phyloP scores from a whole-genome alignment of 2,113 vertebrate species.

The Tinamus guttatus region DNA sequence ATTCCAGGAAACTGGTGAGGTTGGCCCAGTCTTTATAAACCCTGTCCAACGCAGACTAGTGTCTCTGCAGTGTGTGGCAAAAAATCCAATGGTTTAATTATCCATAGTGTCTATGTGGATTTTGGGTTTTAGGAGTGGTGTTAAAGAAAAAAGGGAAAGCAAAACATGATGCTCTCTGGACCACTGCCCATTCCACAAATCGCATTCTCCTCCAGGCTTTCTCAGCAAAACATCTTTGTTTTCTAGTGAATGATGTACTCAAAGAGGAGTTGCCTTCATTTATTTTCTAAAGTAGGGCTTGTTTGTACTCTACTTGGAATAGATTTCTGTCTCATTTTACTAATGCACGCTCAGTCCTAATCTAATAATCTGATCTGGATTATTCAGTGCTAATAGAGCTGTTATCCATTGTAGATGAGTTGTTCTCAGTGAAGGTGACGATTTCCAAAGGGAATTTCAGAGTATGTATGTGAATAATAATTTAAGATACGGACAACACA shows the following conservation, averaged over 20 bases:
- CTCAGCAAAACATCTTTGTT: constrained; percentile 16
- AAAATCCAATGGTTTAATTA: not conserved
- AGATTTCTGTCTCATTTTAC: constrained; percentile 52
- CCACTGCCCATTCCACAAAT: constrained; percentile 34
- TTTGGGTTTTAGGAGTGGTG: constrained; percentile 19
- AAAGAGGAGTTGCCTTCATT: constrained; percentile 29
- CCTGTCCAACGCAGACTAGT: not conserved
- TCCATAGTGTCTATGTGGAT: not conserved
- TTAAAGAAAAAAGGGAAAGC: not conserved
- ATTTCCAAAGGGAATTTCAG: constrained; percentile 29
- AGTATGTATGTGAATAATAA: constrained; percentile 15
- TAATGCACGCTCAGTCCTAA: constrained; percentile 27
- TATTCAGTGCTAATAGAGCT: constrained; percentile 17
- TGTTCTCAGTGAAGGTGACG: not conserved
- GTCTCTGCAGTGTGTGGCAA: not conserved
- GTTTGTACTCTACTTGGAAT: constrained; percentile 34
- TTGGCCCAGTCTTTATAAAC: not conserved
- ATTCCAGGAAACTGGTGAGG: not conserved
- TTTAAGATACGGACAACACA: not conserved
- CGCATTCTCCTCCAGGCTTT: constrained; percentile 27
- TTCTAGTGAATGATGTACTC: not conserved
- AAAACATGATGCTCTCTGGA: constrained; percentile 41
- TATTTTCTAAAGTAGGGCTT: constrained; percentile 40
- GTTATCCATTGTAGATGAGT: not conserved
- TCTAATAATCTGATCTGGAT: constrained; percentile 61